Percentiles rank a stretch among this genome's conserved stretches.
These are phyloP conservation scores for Arge pagana DNA, from an alignment of 2,888 invertebrate species.

Conservation along the genomic window DNA sequence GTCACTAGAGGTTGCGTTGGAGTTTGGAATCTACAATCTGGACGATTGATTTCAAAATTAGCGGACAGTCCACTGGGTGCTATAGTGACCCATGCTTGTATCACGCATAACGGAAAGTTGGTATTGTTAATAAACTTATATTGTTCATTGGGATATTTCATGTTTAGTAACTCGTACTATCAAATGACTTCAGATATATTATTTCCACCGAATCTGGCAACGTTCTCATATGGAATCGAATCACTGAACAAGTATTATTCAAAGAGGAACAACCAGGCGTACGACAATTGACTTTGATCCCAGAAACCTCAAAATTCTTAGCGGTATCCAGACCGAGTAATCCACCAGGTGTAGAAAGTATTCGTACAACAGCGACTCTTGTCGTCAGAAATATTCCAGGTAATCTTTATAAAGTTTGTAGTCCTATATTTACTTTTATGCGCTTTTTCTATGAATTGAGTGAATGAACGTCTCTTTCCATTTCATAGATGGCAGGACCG, in stretches of 20 bases:
- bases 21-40: slow-evolving; percentile 89
- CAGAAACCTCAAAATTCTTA: slow-evolving; percentile 75
- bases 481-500: slow-evolving; percentile 70
- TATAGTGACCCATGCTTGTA: slow-evolving; percentile 90
- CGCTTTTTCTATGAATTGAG: background rate
- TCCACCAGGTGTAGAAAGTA: slow-evolving; percentile 68
- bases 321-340: slow-evolving; percentile 73
- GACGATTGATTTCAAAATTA: slow-evolving; percentile 81
- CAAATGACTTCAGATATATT: slow-evolving; percentile 64
- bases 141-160: background rate
- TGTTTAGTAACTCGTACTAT: background rate
- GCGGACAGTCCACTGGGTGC: slow-evolving; percentile 92
- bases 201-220: slow-evolving; percentile 92
- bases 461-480: slow-evolving; percentile 18
- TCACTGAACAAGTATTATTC: slow-evolving; percentile 75
- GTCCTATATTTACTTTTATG: background rate
- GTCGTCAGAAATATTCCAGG: slow-evolving; percentile 76
- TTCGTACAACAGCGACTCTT: slow-evolving; percentile 69
- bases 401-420: slow-evolving; percentile 44
- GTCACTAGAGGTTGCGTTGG: slow-evolving; percentile 94
- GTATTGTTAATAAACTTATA: slow-evolving; percentile 27
- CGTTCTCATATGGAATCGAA: slow-evolving; percentile 84
- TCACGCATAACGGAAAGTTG: slow-evolving; percentile 81
- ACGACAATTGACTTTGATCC: slow-evolving; percentile 74
- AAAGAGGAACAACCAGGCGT: slow-evolving; percentile 84